These are phyloP conservation scores for Arenaria interpres DNA, from an alignment of 2,113 vertebrate species.

Conservation along the genomic window DNA sequence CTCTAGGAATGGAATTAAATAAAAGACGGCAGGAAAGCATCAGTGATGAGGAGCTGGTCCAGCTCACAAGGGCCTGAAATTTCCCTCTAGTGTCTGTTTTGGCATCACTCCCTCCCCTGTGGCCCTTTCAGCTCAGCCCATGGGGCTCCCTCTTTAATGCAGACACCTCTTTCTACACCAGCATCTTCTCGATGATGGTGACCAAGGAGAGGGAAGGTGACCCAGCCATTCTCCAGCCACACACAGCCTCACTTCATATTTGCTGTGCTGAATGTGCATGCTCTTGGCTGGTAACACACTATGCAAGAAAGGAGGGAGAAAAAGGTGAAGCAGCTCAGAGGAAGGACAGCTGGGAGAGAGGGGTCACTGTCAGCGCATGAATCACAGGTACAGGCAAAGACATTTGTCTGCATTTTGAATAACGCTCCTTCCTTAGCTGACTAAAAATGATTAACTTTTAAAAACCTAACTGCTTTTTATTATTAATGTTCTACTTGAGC, in stretches of 20 bases:
- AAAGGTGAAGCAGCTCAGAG: not conserved
- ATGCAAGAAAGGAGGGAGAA: not conserved
- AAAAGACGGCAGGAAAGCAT: not conserved
- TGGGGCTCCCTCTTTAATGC: not conserved
- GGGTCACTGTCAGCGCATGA: not conserved
- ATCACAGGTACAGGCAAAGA: not conserved
- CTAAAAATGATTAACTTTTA: not conserved
- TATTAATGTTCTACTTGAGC: not conserved
- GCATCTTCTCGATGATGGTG: rapidly evolving
- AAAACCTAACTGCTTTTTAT: not conserved
- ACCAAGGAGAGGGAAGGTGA: not conserved
- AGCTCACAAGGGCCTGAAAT: not conserved
- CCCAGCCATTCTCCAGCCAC: not conserved
- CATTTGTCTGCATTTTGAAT: not conserved
- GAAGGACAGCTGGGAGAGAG: not conserved
- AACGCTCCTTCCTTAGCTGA: not conserved
- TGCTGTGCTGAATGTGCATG: not conserved
- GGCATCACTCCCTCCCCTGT: not conserved
- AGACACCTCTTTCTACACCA: not conserved
- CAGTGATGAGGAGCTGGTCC: not conserved
- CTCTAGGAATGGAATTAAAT: not conserved
- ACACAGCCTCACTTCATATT: not conserved
- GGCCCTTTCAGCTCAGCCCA: not conserved
- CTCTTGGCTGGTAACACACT: not conserved
- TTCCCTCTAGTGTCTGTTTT: not conserved